Base-by-base conservation (phyloP, 1,140 invertebrate species). In the Apis cerana region DNA sequence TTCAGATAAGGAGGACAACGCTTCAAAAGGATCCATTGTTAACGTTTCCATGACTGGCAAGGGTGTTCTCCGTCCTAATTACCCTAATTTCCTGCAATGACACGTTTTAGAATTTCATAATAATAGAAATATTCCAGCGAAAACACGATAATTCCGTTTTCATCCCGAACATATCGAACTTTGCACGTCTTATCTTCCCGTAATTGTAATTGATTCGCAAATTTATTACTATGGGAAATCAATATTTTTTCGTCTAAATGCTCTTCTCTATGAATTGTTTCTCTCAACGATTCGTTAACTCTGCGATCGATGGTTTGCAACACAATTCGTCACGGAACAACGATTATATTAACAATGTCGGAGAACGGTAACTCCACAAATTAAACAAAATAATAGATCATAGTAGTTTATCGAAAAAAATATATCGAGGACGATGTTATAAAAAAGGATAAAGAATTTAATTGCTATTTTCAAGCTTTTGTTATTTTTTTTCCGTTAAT, bases 1-100 rank as follows among this genome's bases (percentile, higher is more conserved):
- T 7, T 19, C 17, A 15, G 83, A 88, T 85, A 82, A 83, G 62
- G 17, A 56, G 67, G 67, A 65, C 62, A 52, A 78, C 23, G 65
- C 23, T 27, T 67, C 50, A n/a, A 83, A 87, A 56, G 61, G 64
- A 5, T 69, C 21, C 43, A 43, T 33, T 76, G 50, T 80, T 33
- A 48, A 19, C 23, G 15, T 54, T 74, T 67, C 12, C 54, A 62
- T 62, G 33, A 43, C 11, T 58, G 52, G 7, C 43, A 33, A 71
- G 52, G 23, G 27, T 54, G 23, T 7, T 8, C 11, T 23, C 4
- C n/a, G 43, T n/a, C 50, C 43, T 48, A 43, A 67, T 67, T 67
- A 50, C n/a, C 23, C 48, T 27, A 54, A 17, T 19, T 70, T 27
- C 27, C 33, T 21, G 12, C 33, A 43, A 48, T 23, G 0, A 33